A percentile compares a stretch with the other conserved stretches of the same genome.
phyloP scores from a whole-genome alignment of 2,113 vertebrate genomes.

The Aspiorhynchus laticeps region DNA sequence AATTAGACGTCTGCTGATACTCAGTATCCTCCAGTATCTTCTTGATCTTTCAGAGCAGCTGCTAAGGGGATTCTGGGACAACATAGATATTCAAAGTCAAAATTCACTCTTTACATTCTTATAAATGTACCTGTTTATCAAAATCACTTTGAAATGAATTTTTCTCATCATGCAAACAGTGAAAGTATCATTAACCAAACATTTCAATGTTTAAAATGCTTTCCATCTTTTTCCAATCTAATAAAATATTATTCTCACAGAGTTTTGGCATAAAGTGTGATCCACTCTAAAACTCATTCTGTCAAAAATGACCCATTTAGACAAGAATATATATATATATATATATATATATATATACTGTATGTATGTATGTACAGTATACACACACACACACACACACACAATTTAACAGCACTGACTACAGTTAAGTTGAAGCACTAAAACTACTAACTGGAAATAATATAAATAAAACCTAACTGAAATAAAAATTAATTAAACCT shows the following conservation, averaged over 20 bases:
- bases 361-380: too few species aligned
- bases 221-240: background rate
- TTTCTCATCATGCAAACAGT: background rate
- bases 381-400: too few species aligned
- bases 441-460: too few species aligned
- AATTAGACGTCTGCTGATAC: conserved; percentile 20
- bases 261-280: background rate
- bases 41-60: conserved; percentile 6
- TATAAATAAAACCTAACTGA: too few species aligned
- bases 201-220: background rate
- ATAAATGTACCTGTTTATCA: background rate
- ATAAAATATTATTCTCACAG: background rate
- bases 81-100: too few species aligned
- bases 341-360: too few species aligned
- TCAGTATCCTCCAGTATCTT: background rate
- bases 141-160: background rate
- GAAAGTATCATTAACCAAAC: background rate
- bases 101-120: background rate
- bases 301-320: background rate
- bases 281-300: background rate
- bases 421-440: too few species aligned
- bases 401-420: too few species aligned
- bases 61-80: conserved; percentile 4
- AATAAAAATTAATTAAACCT: too few species aligned
- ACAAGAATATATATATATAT: background rate